Evolutionary conservation across 1,140 invertebrate genomes (phyloP), one percentile per base, ranked within the genome.

Genomic region (Danaus plexippus): DNA sequence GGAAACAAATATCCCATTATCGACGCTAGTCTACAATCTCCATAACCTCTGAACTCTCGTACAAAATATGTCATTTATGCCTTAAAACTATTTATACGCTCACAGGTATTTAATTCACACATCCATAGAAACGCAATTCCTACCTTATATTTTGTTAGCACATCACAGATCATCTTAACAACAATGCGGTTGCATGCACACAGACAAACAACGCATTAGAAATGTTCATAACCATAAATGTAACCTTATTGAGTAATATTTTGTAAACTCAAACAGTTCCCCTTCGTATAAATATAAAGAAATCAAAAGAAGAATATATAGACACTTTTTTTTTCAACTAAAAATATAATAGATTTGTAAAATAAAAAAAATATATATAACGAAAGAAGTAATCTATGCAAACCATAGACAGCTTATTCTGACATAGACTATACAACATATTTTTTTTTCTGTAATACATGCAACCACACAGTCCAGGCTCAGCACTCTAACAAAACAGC

Each of bases 41-140:
- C 66, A 64, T 61, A 64, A 61, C 43, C 44, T 64, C 66, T 67
- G 64, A 63, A 66, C 59, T 71, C 69, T 69, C 78, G 73, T 84
- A 81, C 75, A 84, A 84, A 84, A 84, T 81, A 84, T 81, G 77
- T 84, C 78, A 84, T 81, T 80, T 74, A 72, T 70, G 63, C 70
- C 75, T 76, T 71, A 51, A 57, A 66, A 60, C 58, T 52, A 18
- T 53, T 52, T 49, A 57, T 66, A 69, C 49, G 44, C 52, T 59
- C 64, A 66, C 62, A 59, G 46, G 22, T 53, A 50, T 57, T 52
- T 48, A 51, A 51, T 42, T 42, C 32, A 45, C 47, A 49, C 52
- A 45, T 45, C 11, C 5, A 11, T 45, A n/a, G 2, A 12, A 45
- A 45, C 66, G 64, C 63, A 60, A 53, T 54, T 52, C 65, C 53